These are phyloP conservation scores for Hyposoter didymator DNA, from an alignment of 2,888 invertebrate species.

Conservation along the genomic window DNA sequence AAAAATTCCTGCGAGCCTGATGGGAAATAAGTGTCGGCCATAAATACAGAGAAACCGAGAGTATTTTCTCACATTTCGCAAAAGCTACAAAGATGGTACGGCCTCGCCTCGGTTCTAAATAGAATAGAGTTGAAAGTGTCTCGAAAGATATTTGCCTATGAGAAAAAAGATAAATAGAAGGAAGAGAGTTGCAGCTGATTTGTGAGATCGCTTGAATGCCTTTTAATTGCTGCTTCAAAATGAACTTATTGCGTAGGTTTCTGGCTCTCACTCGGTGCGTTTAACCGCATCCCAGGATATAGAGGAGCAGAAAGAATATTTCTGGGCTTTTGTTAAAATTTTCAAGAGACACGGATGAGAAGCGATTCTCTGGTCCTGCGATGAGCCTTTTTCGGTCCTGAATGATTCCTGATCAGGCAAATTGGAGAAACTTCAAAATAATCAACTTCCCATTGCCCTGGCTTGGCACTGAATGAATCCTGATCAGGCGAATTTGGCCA, in stretches of 20 bases:
- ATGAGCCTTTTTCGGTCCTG: too few species aligned
- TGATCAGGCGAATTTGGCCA: too few species aligned
- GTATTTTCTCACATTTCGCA: conserved; percentile 8
- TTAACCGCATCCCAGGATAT: conserved; percentile 18
- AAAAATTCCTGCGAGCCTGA: conserved; percentile 13
- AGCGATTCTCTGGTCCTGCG: background rate
- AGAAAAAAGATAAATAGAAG: background rate
- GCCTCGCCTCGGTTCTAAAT: conserved; percentile 14
- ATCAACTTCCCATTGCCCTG: too few species aligned
- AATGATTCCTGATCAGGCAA: too few species aligned
- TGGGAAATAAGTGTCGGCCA: conserved; percentile 4
- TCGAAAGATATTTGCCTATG: conserved; percentile 39
- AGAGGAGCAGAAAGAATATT: background rate
- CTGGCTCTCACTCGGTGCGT: conserved; percentile 40
- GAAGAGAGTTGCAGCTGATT: conserved; percentile 22
- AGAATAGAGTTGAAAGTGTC: conserved; percentile 12
- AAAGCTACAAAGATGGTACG: background rate
- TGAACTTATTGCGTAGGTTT: conserved; percentile 59
- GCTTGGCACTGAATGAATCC: too few species aligned
- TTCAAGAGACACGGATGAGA: background rate
- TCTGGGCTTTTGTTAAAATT: background rate
- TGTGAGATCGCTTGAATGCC: conserved; percentile 52
- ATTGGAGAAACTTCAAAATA: too few species aligned
- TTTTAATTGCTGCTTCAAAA: conserved; percentile 64
- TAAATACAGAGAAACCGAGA: conserved; percentile 14